phyloP scores from a whole-genome alignment of 2,113 vertebrate genomes.

The Bucco capensis region DNA sequence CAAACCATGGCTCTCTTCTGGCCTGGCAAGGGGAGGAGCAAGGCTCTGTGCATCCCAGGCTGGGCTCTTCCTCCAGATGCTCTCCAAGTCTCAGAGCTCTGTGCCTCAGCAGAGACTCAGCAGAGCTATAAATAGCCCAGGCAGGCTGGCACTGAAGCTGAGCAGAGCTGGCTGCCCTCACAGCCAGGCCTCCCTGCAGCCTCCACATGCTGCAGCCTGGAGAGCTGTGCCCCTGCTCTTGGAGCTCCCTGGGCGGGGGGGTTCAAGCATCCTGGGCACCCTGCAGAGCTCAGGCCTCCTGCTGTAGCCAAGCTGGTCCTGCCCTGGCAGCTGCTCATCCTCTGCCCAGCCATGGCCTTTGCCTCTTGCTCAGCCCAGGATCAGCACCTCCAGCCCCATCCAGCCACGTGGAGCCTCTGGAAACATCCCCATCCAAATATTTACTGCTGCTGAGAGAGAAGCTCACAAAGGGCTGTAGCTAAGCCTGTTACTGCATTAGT shows the following conservation, averaged over 20 bases:
- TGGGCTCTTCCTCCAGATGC: background rate
- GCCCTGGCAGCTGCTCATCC: background rate
- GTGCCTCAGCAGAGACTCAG: background rate
- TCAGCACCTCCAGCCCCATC: background rate
- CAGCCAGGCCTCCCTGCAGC: background rate
- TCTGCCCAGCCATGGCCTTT: rapidly evolving
- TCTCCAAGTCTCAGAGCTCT: background rate
- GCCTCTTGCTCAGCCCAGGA: rapidly evolving
- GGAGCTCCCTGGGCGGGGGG: background rate
- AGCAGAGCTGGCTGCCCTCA: background rate
- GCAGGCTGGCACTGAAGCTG: background rate
- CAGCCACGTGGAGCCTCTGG: rapidly evolving
- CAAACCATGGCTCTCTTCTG: background rate
- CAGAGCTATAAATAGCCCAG: slow-evolving; percentile 43
- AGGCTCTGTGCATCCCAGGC: background rate
- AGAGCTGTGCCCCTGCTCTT: background rate
- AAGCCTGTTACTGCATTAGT: background rate
- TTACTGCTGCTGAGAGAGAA: background rate
- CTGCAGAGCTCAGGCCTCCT: background rate
- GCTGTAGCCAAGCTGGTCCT: background rate
- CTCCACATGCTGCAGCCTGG: no score
- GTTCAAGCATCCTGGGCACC: rapidly evolving
- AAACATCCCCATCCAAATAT: background rate
- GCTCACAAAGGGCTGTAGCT: background rate
- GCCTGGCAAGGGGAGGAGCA: background rate